These are phyloP conservation scores for Acanthisitta chloris DNA, from an alignment of 2,113 vertebrate genomes.

Conservation along the genomic window DNA sequence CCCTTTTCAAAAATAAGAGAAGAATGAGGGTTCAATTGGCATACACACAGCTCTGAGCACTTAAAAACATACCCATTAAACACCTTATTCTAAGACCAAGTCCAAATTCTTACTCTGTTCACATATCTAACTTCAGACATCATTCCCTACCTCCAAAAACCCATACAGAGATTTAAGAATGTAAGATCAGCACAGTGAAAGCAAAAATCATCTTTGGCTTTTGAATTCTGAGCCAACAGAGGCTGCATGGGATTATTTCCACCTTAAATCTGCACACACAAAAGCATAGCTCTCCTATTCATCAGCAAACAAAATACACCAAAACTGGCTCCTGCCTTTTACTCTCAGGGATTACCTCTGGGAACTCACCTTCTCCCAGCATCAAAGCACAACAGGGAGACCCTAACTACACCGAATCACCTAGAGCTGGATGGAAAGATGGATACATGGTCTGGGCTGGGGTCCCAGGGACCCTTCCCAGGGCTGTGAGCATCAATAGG, in stretches of 20 bases:
- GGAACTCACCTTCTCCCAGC: neutral
- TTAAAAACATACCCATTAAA: neutral
- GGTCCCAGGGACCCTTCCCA: neutral
- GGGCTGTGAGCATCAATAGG: neutral
- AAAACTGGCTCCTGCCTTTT: neutral
- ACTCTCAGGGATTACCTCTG: neutral
- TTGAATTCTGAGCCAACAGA: neutral
- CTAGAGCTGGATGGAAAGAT: neutral
- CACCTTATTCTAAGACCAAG: neutral
- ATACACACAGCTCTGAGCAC: neutral
- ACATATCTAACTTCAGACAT: neutral
- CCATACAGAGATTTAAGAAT: neutral
- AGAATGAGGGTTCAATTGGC: fast-evolving
- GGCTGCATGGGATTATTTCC: neutral
- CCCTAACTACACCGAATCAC: neutral
- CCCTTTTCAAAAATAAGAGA: neutral
- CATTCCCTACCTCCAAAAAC: neutral
- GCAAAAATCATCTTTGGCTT: neutral
- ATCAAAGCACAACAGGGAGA: neutral
- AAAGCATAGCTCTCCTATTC: neutral
- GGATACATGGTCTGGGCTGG: neutral
- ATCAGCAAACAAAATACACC: neutral
- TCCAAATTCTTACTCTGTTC: neutral
- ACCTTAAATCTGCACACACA: neutral
- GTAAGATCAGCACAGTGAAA: neutral